Conservation (phyloP, 2,113 vertebrate genomes). For the Etheostoma spectabile region DNA sequence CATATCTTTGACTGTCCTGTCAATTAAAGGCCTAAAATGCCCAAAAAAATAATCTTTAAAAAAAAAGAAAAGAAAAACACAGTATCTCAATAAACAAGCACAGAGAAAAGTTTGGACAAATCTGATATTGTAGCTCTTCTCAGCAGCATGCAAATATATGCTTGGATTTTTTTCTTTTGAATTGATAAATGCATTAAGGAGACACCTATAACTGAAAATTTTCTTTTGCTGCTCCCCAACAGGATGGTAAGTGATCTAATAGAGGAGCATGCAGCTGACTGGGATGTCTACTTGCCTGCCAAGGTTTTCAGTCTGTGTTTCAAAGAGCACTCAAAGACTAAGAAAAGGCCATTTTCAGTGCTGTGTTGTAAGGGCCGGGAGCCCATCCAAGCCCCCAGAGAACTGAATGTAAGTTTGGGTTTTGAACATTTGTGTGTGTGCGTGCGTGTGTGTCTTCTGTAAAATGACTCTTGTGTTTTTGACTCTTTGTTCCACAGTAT, state of each 20-base stretch:
- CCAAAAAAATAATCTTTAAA: no score
- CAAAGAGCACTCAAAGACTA: slow-evolving; percentile 71
- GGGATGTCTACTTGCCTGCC: slow-evolving; percentile 79
- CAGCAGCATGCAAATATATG: background rate
- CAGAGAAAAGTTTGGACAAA: background rate
- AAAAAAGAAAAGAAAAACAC: no score
- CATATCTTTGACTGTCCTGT: no score
- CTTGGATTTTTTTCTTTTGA: background rate
- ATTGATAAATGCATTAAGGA: background rate
- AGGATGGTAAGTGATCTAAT: slow-evolving; percentile 76
- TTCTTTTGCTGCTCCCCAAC: background rate
- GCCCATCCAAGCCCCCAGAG: slow-evolving; percentile 56
- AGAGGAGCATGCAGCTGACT: slow-evolving; percentile 73
- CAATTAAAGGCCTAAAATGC: no score
- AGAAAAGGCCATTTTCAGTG: slow-evolving; percentile 71
- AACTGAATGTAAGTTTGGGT: slow-evolving; percentile 55
- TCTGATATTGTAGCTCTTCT: background rate
- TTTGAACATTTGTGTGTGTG: no score
- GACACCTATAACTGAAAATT: background rate
- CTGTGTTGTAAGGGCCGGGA: slow-evolving; percentile 66
- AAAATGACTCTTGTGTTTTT: slow-evolving; percentile 14
- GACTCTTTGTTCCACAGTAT: slow-evolving; percentile 49
- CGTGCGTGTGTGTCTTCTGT: background rate
- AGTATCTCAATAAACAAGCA: background rate
- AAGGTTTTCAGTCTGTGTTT: slow-evolving; percentile 78